A percentile compares a stretch with the other conserved stretches of the same genome.
These are phyloP conservation scores for Brenthis hecate DNA, from an alignment of 2,888 invertebrate genomes.

Conservation along the genomic window DNA sequence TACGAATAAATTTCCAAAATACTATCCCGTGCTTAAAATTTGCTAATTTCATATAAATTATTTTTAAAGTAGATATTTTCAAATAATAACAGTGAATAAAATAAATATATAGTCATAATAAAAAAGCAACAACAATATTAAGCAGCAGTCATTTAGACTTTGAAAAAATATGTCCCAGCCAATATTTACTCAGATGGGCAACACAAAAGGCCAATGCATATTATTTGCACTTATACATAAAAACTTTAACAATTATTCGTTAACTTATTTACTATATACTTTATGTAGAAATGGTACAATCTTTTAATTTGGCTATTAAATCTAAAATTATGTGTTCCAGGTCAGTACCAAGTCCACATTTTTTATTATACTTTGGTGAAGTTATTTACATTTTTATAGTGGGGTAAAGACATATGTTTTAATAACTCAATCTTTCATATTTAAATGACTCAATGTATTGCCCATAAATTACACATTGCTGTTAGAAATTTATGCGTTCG, in stretches of 20 bases:
- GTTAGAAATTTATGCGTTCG: constrained; percentile 6
- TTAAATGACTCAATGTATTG: constrained; percentile 5
- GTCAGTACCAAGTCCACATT: constrained; percentile 68
- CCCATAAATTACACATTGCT: constrained; percentile 5
- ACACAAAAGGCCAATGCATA: no score
- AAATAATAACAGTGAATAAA: no score
- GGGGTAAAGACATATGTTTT: constrained; percentile 12
- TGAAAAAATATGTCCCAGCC: no score
- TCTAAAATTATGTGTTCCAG: constrained; percentile 75
- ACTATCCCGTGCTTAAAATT: no score
- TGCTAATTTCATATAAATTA: no score
- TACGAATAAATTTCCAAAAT: background rate
- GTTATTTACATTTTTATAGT: constrained; percentile 31
- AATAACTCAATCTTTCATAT: constrained; percentile 4
- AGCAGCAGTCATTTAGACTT: no score
- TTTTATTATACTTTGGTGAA: constrained; percentile 42
- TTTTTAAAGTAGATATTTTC: no score
- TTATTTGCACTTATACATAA: no score
- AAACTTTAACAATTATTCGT: no score
- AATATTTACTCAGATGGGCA: no score
- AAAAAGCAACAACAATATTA: no score
- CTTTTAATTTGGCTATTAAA: constrained; percentile 39
- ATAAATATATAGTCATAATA: no score
- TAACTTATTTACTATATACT: background rate
- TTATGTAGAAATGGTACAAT: constrained; percentile 8